Evolutionary conservation across 2,888 invertebrate species (phyloP).

Genomic region (Dyspetes luteomarginatus): DNA sequence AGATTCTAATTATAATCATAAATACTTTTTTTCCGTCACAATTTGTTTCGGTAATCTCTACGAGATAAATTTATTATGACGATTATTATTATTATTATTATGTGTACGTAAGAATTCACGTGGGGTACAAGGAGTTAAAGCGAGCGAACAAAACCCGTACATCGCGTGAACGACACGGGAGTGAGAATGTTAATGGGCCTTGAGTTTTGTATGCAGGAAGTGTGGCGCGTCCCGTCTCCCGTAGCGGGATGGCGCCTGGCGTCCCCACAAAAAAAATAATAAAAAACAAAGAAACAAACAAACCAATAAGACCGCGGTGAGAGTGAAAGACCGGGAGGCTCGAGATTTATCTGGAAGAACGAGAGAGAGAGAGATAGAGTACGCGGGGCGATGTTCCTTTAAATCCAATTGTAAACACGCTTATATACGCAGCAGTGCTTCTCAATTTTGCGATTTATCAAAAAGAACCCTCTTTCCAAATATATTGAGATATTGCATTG

Average conservation of each 20-base stretch:
- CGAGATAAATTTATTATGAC: not conserved
- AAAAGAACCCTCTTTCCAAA: not conserved
- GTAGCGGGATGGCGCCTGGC: constrained; percentile 72
- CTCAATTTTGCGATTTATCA: constrained; percentile 65
- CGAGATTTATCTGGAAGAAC: constrained; percentile 71
- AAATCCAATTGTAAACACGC: constrained; percentile 76
- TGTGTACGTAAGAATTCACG: constrained; percentile 53
- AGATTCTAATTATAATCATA: too few species aligned
- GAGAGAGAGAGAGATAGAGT: constrained; percentile 55
- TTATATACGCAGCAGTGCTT: constrained; percentile 70
- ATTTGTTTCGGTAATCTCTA: not conserved
- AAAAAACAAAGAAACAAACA: constrained; percentile 67
- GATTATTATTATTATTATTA: not conserved
- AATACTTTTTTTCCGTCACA: too few species aligned
- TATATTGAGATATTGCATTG: too few species aligned
- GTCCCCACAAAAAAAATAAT: constrained; percentile 70
- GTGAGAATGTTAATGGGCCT: constrained; percentile 75
- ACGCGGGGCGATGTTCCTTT: constrained; percentile 61
- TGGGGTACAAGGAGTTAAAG: constrained; percentile 69
- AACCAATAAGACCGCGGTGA: constrained; percentile 70
- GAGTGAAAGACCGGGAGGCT: constrained; percentile 67
- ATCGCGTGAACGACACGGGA: constrained; percentile 58
- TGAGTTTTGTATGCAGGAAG: constrained; percentile 78
- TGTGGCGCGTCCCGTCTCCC: constrained; percentile 72
- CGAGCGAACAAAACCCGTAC: constrained; percentile 66